A percentile compares a stretch with the other conserved stretches of the same genome.
These are phyloP conservation scores for Botrylloides violaceus DNA, from an alignment of 23 tunicate genomes.

Conservation along the genomic window DNA sequence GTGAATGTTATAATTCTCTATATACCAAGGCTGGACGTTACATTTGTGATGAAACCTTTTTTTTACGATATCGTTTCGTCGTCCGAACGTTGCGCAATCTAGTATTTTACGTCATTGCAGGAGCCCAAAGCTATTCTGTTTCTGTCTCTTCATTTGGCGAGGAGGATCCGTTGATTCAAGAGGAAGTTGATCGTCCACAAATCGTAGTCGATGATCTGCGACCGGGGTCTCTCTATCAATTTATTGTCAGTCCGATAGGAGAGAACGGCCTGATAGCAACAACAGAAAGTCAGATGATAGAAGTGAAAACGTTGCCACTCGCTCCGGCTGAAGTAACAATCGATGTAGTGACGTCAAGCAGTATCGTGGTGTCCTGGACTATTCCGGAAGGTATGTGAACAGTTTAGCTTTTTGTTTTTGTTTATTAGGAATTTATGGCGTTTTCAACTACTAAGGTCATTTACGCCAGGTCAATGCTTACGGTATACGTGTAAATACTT, in stretches of 20 bases:
- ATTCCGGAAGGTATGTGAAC: slow-evolving; percentile 37
- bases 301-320: slow-evolving; percentile 24
- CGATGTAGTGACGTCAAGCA: slow-evolving; percentile 25
- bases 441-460: too few species aligned
- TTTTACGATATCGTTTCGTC: too few species aligned
- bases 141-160: background rate
- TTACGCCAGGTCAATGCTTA: too few species aligned
- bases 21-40: too few species aligned
- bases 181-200: background rate
- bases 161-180: background rate
- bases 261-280: background rate
- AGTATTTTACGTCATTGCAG: too few species aligned
- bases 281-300: background rate
- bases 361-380: slow-evolving; percentile 35
- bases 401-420: too few species aligned
- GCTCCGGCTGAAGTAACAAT: slow-evolving; percentile 26
- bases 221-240: slow-evolving; percentile 36
- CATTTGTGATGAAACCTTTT: too few species aligned
- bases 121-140: slow-evolving; percentile 5
- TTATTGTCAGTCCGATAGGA: slow-evolving; percentile 34
- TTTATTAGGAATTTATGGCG: too few species aligned
- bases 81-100: too few species aligned
- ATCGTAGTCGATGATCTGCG: slow-evolving; percentile 2
- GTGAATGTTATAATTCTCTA: too few species aligned
- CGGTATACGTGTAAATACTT: too few species aligned